Evolutionary conservation across 2,888 invertebrate species (phyloP).

Genomic region (Nysson spinosus): DNA sequence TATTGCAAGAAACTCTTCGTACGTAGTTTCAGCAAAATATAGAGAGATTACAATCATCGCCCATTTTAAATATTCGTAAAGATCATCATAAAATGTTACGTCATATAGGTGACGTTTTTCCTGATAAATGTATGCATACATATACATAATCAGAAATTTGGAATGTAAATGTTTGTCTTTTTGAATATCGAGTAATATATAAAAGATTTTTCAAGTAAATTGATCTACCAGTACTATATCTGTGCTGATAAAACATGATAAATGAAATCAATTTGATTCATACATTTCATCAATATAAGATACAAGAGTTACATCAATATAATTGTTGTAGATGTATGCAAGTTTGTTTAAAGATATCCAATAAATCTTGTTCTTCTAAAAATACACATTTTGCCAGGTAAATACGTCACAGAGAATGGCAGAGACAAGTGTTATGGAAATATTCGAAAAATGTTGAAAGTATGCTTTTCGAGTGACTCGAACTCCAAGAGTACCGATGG

Average conservation of each 20-base stretch:
- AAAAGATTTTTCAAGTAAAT: background rate
- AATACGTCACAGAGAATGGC: background rate
- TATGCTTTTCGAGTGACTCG: no score
- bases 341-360: no score
- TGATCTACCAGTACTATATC: background rate
- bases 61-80: slow-evolving; percentile 7
- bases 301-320: no score
- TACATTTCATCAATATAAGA: no score
- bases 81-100: slow-evolving; percentile 11
- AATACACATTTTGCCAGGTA: no score
- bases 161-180: background rate
- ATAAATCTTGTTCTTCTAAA: no score
- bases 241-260: background rate
- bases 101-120: slow-evolving; percentile 15
- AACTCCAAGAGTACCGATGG: no score
- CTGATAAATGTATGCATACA: slow-evolving; percentile 28
- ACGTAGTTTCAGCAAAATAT: background rate
- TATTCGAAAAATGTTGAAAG: no score
- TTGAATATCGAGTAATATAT: slow-evolving; percentile 5
- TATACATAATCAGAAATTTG: slow-evolving; percentile 22
- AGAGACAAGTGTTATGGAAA: slow-evolving; percentile 3
- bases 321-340: no score
- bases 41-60: background rate
- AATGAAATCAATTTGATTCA: no score
- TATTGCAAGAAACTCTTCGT: background rate